A percentile compares a stretch with the other conserved stretches of the same genome.
These are phyloP conservation scores for Acipenser oxyrinchus DNA, from an alignment of 2,797 vertebrate genomes.

Conservation along the genomic window DNA sequence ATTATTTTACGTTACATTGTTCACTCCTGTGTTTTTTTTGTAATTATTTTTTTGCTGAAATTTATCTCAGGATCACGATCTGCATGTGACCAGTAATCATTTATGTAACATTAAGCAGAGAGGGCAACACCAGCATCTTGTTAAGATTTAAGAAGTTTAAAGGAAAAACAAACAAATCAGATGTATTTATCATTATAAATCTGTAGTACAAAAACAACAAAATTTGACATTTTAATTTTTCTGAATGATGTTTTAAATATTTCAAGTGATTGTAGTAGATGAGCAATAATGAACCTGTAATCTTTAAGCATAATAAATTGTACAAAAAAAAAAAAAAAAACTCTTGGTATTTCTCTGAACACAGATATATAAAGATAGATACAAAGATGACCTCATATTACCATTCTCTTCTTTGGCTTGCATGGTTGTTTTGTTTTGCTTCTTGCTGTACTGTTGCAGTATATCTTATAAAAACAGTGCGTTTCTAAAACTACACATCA, in stretches of 20 bases:
- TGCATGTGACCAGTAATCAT: conserved; percentile 25
- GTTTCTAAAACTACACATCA: too few relatives aligned
- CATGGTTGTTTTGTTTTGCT: too few relatives aligned
- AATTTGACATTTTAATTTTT: conserved; percentile 60
- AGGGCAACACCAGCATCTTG: conserved; percentile 78
- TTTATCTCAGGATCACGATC: conserved; percentile 51
- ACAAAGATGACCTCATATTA: too few relatives aligned
- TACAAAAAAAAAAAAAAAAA: conserved; percentile 34
- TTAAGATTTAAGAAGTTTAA: conserved; percentile 47
- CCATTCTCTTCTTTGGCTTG: too few relatives aligned
- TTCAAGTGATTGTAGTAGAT: conserved; percentile 88
- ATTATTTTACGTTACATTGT: conserved; percentile 12
- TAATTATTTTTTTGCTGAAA: conserved; percentile 39
- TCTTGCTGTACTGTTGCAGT: too few relatives aligned
- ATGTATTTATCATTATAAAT: conserved; percentile 75
- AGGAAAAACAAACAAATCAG: conserved; percentile 39
- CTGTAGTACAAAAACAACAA: conserved; percentile 54
- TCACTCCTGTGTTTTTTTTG: conserved; percentile 10
- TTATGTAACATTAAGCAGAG: conserved; percentile 40
- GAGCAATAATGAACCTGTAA: conserved; percentile 98
- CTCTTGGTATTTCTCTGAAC: conserved; percentile 2
- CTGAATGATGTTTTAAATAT: conserved; percentile 77
- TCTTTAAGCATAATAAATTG: conserved; percentile 75
- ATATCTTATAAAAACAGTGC: too few relatives aligned
- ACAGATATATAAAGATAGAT: neutral